Evolutionary conservation across 2,888 invertebrate species (phyloP).

Genomic region (Cylindroiulus punctatus): DNA sequence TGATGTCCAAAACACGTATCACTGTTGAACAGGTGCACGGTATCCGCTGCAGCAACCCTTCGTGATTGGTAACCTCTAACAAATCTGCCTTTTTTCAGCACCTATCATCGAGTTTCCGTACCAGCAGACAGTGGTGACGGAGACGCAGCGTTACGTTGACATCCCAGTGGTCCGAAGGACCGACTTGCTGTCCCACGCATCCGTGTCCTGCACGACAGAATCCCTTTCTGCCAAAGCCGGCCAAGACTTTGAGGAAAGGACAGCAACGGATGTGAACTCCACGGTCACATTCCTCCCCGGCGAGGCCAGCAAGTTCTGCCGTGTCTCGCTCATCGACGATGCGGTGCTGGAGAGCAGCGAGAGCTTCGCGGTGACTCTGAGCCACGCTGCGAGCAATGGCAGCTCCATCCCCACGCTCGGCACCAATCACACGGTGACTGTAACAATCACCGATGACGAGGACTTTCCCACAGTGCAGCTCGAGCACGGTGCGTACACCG

Average conservation of each 20-base stretch:
- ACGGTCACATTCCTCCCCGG: not conserved
- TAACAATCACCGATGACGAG: not conserved
- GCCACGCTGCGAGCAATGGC: not conserved
- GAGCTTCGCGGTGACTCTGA: not conserved
- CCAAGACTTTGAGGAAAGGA: not conserved
- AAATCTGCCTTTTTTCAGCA: not conserved
- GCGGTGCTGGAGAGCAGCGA: not conserved
- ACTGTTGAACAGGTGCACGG: no score
- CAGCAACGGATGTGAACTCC: not conserved
- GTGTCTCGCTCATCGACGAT: not conserved
- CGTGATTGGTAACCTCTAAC: no score
- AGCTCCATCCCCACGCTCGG: not conserved
- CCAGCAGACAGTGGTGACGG: not conserved
- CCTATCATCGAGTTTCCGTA: not conserved
- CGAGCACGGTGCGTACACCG: conserved; percentile 63
- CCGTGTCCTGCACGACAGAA: not conserved
- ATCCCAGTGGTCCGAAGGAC: not conserved
- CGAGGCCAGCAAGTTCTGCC: not conserved
- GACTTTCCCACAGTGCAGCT: conserved; percentile 62
- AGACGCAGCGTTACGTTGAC: not conserved
- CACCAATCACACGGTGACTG: not conserved
- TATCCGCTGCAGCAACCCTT: no score
- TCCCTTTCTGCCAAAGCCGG: not conserved
- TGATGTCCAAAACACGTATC: no score
- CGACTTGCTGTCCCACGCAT: not conserved